phyloP scores from a whole-genome alignment of 2,113 vertebrate species.

The Brachirus orientalis region DNA sequence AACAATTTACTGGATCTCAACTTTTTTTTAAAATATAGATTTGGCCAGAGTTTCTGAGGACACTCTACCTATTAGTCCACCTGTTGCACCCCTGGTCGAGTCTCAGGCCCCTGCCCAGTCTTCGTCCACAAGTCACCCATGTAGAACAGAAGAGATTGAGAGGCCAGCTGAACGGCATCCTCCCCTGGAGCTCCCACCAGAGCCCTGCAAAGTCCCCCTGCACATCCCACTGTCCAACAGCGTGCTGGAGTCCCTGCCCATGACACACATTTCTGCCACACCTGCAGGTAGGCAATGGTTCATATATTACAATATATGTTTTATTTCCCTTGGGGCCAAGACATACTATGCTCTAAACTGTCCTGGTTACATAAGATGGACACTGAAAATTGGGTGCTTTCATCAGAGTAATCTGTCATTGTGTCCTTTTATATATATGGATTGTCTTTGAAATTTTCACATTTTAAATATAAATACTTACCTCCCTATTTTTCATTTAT shows the following conservation, averaged over 20 bases:
- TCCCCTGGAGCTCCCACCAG: conserved; percentile 58
- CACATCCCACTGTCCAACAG: conserved; percentile 66
- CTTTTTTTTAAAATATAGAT: conserved; percentile 27
- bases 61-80: conserved; percentile 33
- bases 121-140: conserved; percentile 54
- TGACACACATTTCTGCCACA: conserved; percentile 62
- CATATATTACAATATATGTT: not conserved
- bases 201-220: conserved; percentile 68
- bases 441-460: too few relatives aligned
- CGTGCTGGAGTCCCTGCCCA: conserved; percentile 72
- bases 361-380: too few relatives aligned
- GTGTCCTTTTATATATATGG: too few relatives aligned
- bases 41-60: conserved; percentile 62
- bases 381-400: too few relatives aligned
- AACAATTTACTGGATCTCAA: not conserved
- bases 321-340: too few relatives aligned
- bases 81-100: conserved; percentile 46
- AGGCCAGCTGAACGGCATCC: conserved; percentile 61
- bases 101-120: conserved; percentile 48
- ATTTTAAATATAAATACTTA: too few relatives aligned
- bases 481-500: too few relatives aligned
- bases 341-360: too few relatives aligned
- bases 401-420: too few relatives aligned
- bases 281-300: conserved; percentile 60
- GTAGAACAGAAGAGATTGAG: conserved; percentile 65